These are phyloP conservation scores for Buathra laborator DNA, from an alignment of 2,888 invertebrate species.

Conservation along the genomic window DNA sequence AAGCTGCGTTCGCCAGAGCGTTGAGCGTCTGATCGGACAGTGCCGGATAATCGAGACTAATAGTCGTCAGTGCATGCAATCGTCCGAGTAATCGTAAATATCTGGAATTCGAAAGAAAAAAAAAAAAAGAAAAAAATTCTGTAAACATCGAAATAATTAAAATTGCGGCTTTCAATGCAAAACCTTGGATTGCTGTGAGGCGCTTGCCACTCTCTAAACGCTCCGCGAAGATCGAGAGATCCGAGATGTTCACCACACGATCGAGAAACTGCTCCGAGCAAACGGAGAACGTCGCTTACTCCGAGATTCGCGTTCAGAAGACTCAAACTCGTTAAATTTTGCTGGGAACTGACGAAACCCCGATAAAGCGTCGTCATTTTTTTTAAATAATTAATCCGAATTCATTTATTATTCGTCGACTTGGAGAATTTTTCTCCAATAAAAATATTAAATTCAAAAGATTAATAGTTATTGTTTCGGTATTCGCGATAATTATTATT, in stretches of 20 bases:
- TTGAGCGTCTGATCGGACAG: constrained; percentile 84
- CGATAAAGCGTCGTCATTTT: neutral
- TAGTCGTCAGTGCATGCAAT: constrained; percentile 81
- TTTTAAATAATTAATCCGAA: too few species aligned
- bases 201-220: constrained; percentile 85
- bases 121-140: constrained; percentile 70
- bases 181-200: constrained; percentile 82
- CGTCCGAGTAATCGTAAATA: constrained; percentile 83
- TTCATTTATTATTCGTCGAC: too few species aligned
- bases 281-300: constrained; percentile 84
- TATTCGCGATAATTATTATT: too few species aligned
- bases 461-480: too few species aligned
- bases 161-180: constrained; percentile 10
- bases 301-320: constrained; percentile 85
- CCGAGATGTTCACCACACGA: constrained; percentile 81
- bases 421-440: too few species aligned
- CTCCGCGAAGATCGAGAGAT: constrained; percentile 84
- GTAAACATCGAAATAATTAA: constrained; percentile 47
- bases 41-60: constrained; percentile 86
- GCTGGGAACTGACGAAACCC: constrained; percentile 82
- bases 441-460: too few species aligned
- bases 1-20: constrained; percentile 83
- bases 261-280: constrained; percentile 83
- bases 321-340: constrained; percentile 83
- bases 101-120: constrained; percentile 67